Percentiles rank a stretch among this genome's conserved stretches.
These are phyloP conservation scores for Drosophila neotestacea DNA, from an alignment of 2,888 invertebrate species.

Conservation along the genomic window DNA sequence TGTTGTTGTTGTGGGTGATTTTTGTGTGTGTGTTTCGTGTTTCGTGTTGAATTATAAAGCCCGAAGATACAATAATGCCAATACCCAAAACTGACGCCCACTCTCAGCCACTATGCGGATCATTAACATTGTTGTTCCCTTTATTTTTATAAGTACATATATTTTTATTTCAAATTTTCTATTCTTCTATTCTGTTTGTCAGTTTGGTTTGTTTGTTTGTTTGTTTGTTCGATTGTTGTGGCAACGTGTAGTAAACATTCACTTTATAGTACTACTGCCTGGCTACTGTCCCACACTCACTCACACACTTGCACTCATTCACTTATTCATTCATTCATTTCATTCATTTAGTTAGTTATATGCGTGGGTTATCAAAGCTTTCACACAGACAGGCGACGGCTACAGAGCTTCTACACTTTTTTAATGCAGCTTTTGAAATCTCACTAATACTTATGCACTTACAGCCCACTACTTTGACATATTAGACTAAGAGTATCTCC, in stretches of 20 bases:
- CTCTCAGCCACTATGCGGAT: conserved; percentile 39
- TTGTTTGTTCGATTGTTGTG: conserved; percentile 13
- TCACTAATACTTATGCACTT: conserved; percentile 17
- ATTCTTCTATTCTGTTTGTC: conserved; percentile 6
- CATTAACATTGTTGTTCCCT: conserved; percentile 44
- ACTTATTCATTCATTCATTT: conserved; percentile 43
- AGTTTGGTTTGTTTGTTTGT: conserved; percentile 6
- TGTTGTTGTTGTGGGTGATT: conserved; percentile 48
- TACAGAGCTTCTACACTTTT: conserved; percentile 5
- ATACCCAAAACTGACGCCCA: conserved; percentile 49
- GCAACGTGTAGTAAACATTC: conserved; percentile 48
- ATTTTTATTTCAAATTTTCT: conserved; percentile 24
- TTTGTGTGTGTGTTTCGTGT: background rate
- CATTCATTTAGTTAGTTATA: conserved; percentile 24
- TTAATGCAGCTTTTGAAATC: conserved; percentile 15
- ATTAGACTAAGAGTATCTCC: too few species aligned
- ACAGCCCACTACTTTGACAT: too few species aligned
- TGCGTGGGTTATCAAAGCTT: conserved; percentile 34
- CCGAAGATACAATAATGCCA: conserved; percentile 27
- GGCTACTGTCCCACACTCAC: conserved; percentile 36
- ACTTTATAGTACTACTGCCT: conserved; percentile 34
- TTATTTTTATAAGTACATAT: background rate
- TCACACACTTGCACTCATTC: conserved; percentile 49
- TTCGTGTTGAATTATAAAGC: conserved; percentile 48
- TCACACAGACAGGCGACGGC: conserved; percentile 19